Conservation (phyloP, 2,888 invertebrate species). For the Plemyria rubiginata region DNA sequence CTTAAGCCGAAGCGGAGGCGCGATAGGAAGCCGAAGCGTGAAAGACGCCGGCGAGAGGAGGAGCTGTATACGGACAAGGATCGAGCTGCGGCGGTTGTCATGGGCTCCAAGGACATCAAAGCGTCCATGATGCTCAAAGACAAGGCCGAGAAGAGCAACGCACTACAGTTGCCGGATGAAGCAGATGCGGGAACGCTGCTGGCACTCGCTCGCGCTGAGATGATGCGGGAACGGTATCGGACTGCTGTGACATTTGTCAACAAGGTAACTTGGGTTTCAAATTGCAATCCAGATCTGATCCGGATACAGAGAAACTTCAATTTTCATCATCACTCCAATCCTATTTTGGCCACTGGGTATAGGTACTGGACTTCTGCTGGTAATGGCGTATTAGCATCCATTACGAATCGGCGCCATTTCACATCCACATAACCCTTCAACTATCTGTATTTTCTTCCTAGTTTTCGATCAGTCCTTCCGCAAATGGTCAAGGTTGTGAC, state of each 20-base stretch:
- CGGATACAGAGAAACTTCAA: neutral
- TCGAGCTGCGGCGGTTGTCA: conserved; percentile 94
- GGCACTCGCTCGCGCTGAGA: conserved; percentile 90
- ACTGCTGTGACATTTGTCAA: conserved; percentile 91
- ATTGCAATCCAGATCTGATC: neutral
- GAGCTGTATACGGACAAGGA: conserved; percentile 96
- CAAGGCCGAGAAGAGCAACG: conserved; percentile 89
- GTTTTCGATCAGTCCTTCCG: no score
- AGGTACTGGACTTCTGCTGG: no score
- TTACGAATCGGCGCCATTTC: no score
- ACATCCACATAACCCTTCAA: no score
- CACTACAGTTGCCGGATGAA: conserved; percentile 90
- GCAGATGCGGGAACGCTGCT: conserved; percentile 91
- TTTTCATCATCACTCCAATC: neutral
- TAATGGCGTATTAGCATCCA: no score
- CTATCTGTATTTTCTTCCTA: no score
- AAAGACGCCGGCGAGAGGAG: conserved; percentile 81
- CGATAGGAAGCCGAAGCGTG: conserved; percentile 69
- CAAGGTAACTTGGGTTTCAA: conserved; percentile 84
- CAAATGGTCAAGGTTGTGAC: no score
- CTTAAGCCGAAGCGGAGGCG: conserved; percentile 67
- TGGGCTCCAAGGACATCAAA: conserved; percentile 95
- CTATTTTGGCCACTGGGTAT: neutral
- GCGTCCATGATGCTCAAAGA: conserved; percentile 92
- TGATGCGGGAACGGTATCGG: conserved; percentile 89